Evolutionary conservation across 2,113 vertebrate genomes (phyloP).

Genomic region (Dascyllus trimaculatus): DNA sequence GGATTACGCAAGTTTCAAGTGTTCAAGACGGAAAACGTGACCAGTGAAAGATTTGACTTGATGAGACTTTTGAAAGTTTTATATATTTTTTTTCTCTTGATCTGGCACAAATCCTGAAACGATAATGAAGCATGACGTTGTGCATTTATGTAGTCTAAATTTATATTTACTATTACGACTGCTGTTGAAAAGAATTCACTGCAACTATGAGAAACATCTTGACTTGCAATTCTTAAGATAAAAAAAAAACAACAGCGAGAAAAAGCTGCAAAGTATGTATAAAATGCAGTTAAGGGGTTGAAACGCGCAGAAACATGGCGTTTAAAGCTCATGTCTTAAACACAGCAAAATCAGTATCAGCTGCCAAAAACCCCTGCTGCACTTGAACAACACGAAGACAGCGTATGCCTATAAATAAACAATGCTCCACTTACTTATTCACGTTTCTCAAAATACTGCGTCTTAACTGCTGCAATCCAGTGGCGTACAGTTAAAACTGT

Average conservation of each 20-base stretch:
- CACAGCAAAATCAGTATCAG: slow-evolving; percentile 16
- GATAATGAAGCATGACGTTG: not conserved
- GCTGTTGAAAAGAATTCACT: not conserved
- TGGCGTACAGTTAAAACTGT: slow-evolving; percentile 63
- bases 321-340: slow-evolving; percentile 5
- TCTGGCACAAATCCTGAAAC: no score
- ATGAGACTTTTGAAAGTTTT: not conserved
- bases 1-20: no score
- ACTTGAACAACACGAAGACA: slow-evolving; percentile 49
- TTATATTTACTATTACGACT: no score
- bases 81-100: not conserved
- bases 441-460: slow-evolving; percentile 52
- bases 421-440: slow-evolving; percentile 67
- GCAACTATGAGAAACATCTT: not conserved
- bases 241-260: not conserved
- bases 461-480: slow-evolving; percentile 66
- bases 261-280: not conserved
- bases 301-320: not conserved
- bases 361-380: slow-evolving; percentile 37
- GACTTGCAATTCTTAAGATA: not conserved
- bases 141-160: not conserved
- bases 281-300: not conserved
- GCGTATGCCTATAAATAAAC: slow-evolving; percentile 75
- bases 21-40: not conserved
- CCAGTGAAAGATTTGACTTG: not conserved